Evolutionary conservation across 2,888 invertebrate genomes (phyloP).

Genomic region (Aromia moschata): DNA sequence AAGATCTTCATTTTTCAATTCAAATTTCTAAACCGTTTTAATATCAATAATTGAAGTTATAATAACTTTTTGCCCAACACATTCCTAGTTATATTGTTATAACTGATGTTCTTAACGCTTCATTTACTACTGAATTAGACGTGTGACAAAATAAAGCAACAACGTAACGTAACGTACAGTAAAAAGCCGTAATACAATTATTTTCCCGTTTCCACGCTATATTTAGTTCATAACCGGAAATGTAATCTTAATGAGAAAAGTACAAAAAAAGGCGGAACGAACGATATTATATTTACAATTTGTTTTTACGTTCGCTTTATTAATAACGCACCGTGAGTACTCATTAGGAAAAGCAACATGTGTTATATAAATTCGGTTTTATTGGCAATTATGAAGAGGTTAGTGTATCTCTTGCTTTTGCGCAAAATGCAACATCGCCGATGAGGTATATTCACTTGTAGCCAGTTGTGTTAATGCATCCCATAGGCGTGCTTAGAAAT

Average conservation of each 20-base stretch:
- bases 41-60: too few relatives aligned
- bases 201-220: background rate
- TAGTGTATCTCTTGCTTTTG: background rate
- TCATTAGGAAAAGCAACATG: constrained; percentile 1
- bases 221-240: constrained; percentile 15
- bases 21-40: too few relatives aligned
- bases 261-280: constrained; percentile 11
- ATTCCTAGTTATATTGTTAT: too few relatives aligned
- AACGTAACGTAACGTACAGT: background rate
- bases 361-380: background rate
- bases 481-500: background rate
- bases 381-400: background rate
- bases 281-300: constrained; percentile 5
- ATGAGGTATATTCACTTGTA: background rate
- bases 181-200: background rate
- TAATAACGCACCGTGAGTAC: background rate
- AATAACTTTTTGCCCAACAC: too few relatives aligned
- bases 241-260: constrained; percentile 6
- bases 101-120: too few relatives aligned
- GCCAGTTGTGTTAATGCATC: background rate
- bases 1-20: too few relatives aligned
- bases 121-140: too few relatives aligned
- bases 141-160: too few relatives aligned
- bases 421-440: background rate
- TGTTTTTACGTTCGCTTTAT: constrained; percentile 3